Evolutionary conservation across 2,113 vertebrate species (phyloP).

Genomic region (Peromyscus maniculatus): DNA sequence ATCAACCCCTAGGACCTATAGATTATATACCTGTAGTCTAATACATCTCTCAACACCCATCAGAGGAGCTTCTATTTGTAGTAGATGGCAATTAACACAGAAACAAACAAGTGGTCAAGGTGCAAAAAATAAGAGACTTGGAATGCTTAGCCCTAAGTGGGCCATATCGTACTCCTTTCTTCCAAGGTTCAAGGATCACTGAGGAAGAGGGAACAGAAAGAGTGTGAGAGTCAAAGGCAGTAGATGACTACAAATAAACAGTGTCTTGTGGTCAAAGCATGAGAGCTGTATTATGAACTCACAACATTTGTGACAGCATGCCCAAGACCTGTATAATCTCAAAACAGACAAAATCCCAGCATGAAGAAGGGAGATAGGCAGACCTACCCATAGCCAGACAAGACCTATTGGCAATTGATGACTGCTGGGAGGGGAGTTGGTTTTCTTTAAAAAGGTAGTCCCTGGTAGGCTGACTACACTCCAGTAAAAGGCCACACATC

Average conservation of each 20-base stretch:
- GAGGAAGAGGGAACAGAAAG: background rate
- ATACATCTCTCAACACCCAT: background rate
- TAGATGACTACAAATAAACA: background rate
- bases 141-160: background rate
- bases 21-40: background rate
- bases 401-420: background rate
- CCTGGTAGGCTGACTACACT: background rate
- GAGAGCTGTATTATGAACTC: background rate
- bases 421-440: background rate
- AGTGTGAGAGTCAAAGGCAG: background rate
- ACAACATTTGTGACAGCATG: background rate
- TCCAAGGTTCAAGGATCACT: background rate
- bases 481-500: background rate
- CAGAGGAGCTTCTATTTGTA: background rate
- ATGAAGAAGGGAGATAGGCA: background rate
- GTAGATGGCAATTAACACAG: background rate
- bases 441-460: background rate
- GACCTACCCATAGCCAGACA: background rate
- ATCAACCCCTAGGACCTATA: background rate
- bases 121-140: background rate
- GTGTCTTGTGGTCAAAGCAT: background rate
- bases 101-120: background rate
- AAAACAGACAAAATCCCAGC: background rate
- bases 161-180: background rate
- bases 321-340: background rate